Evolutionary conservation across 1,140 invertebrate genomes (phyloP).

Genomic region (Drosophila nigrodunni): DNA sequence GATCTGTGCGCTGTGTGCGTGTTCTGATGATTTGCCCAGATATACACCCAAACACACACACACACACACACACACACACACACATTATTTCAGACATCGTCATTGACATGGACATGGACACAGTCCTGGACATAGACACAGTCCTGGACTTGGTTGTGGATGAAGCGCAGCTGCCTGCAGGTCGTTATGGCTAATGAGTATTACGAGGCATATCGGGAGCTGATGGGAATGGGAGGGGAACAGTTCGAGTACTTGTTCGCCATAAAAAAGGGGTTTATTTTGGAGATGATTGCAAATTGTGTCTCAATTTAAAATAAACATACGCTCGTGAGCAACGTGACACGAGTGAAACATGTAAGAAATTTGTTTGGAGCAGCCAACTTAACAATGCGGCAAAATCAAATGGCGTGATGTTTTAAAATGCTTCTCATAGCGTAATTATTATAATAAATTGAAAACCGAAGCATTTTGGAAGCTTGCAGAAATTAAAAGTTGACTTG

Average conservation of each 20-base stretch:
- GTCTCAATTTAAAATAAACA: slow-evolving; percentile 3
- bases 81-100: slow-evolving; percentile 7
- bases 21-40: slow-evolving; percentile 51
- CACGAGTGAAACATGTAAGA: neutral
- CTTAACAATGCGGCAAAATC: too few relatives aligned
- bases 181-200: slow-evolving; percentile 82
- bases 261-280: neutral
- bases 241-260: slow-evolving; percentile 19
- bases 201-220: slow-evolving; percentile 44
- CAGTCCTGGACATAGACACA: slow-evolving; percentile 9
- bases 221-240: neutral
- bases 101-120: slow-evolving; percentile 8
- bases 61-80: slow-evolving; percentile 15
- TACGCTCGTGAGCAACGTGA: slow-evolving; percentile 19
- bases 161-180: slow-evolving; percentile 58
- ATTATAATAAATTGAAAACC: too few relatives aligned
- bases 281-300: slow-evolving; percentile 15
- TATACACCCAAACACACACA: slow-evolving; percentile 30
- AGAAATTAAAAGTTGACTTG: too few relatives aligned
- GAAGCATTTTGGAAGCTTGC: too few relatives aligned
- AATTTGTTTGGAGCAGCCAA: too few relatives aligned
- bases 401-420: too few relatives aligned
- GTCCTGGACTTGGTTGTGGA: neutral
- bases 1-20: slow-evolving; percentile 55
- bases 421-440: too few relatives aligned